Evolutionary conservation across 2,888 invertebrate genomes (phyloP), one percentile per base, ranked within the genome.

Genomic region (Rhodophaea formosa): DNA sequence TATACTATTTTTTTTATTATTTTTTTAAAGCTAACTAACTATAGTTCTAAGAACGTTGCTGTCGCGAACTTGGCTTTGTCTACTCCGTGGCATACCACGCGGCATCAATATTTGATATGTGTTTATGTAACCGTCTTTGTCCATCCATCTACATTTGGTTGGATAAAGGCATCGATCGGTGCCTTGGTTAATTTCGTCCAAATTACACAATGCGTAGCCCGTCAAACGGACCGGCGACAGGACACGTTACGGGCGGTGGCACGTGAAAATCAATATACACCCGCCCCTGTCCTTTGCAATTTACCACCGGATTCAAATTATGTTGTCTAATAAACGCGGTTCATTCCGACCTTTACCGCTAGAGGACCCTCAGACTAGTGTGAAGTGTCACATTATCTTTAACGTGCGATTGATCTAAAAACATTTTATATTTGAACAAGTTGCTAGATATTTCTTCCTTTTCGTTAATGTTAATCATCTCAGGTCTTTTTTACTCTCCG

Each of bases 181-280:
- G 23, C 49, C 47, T 56, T 49, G 51, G 47, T 62, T 59, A 59
- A 61, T 64, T 54, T 54, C 42, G 59, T 57, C 53, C 53, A 54
- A 59, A 57, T 65, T 60, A 59, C 57, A 61, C 60, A 62, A 62
- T 53, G 47, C 29, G 56, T 47, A 51, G 53, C 59, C 55, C 47
- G 56, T 42, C 56, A 57, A 55, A 30, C 45, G 30, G 49, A 43
- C 49, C 61, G 52, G 51, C 43, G 65, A 59, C 64, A 58, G 67
- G 69, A 65, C 68, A 64, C 59, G 64, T 53, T 59, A 62, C 57
- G 63, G 57, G 63, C 64, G 62, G 64, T 53, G 67, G 64, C 63
- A 70, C 63, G 64, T 67, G 62, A 69, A 70, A 76, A 76, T 76
- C 74, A 72, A 76, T 74, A 74, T 60, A 67, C 56, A 56, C 62